phyloP scores from a whole-genome alignment of 2,113 vertebrate species.

The Fregata magnificens region DNA sequence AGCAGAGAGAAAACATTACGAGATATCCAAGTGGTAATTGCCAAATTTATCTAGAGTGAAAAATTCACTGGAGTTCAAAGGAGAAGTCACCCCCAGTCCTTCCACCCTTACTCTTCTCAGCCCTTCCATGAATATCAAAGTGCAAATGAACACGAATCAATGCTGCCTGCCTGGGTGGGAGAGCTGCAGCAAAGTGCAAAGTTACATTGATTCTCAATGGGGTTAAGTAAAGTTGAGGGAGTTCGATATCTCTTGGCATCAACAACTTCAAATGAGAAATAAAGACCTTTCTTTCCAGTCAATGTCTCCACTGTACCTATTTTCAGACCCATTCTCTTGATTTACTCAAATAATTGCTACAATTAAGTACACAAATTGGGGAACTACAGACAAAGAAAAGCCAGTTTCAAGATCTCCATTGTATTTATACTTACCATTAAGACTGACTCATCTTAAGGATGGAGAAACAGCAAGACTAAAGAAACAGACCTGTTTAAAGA shows the following conservation, averaged over 20 bases:
- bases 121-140: not conserved
- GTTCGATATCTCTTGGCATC: not conserved
- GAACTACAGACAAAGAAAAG: not conserved
- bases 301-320: not conserved
- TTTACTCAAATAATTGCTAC: not conserved
- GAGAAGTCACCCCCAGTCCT: not conserved
- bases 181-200: not conserved
- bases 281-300: not conserved
- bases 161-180: not conserved
- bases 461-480: not conserved
- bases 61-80: not conserved
- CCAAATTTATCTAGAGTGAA: not conserved
- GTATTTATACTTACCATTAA: not conserved
- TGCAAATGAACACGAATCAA: not conserved
- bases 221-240: constrained; percentile 12
- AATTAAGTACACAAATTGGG: not conserved
- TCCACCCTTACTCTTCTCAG: not conserved
- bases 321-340: not conserved
- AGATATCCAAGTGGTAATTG: not conserved
- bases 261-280: not conserved
- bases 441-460: not conserved
- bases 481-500: not conserved
- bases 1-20: not conserved
- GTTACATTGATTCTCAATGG: not conserved
- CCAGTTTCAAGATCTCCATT: not conserved